Percentiles rank a stretch among this genome's conserved stretches.
Evolutionary conservation across 2,797 vertebrate genomes (phyloP).

Genomic region (Esox lucius): DNA sequence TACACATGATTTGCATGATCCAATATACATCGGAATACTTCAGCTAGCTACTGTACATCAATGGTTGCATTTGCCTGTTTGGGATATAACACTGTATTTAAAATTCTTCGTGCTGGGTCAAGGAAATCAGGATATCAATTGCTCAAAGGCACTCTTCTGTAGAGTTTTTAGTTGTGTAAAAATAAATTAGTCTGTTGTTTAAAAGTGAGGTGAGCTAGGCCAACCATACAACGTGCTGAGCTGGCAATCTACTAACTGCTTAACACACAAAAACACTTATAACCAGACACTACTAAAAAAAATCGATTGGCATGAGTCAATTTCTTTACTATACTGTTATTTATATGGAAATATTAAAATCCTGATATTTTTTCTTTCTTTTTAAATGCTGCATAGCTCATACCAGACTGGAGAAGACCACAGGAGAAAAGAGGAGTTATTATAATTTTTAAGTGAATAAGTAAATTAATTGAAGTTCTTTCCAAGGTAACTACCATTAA

Average conservation of each 20-base stretch:
- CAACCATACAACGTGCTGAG: background rate
- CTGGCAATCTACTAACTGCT: constrained; percentile 40
- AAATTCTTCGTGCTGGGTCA: constrained; percentile 27
- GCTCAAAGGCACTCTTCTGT: constrained; percentile 1
- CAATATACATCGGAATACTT: background rate
- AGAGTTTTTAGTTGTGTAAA: background rate
- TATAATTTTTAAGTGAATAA: constrained; percentile 63
- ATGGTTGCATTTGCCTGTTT: background rate
- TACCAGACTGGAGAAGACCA: constrained; percentile 73
- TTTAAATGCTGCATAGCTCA: constrained; percentile 71
- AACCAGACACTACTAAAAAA: constrained; percentile 18
- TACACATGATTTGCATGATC: background rate
- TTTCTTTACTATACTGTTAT: constrained; percentile 22
- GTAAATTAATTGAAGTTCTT: constrained; percentile 45
- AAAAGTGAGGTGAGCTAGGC: background rate
- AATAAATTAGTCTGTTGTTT: background rate
- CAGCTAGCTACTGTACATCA: background rate
- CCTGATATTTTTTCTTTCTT: constrained; percentile 65
- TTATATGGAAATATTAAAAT: constrained; percentile 21
- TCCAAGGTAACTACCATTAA: constrained; percentile 64
- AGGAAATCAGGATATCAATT: constrained; percentile 52
- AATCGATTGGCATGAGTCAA: constrained; percentile 14
- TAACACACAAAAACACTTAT: constrained; percentile 22
- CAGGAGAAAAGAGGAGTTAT: constrained; percentile 60
- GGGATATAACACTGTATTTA: background rate